Conservation (phyloP, 2,113 vertebrate species). For the Dipodomys merriami region DNA sequence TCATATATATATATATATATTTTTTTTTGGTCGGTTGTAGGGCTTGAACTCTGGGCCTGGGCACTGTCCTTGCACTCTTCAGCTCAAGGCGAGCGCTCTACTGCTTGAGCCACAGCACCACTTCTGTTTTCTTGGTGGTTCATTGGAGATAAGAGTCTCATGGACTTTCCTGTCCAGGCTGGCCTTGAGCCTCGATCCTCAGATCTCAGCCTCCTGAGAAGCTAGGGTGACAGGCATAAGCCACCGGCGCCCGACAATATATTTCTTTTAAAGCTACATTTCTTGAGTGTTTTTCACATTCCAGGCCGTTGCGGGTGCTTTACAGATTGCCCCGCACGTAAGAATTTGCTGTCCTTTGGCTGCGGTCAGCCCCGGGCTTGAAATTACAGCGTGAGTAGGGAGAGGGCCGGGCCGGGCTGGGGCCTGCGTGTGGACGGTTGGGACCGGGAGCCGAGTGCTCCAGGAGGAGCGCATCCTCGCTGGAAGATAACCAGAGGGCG, state of each 20-base stretch:
- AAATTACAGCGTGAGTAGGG: not conserved
- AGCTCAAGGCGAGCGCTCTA: too few relatives aligned
- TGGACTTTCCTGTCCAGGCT: too few relatives aligned
- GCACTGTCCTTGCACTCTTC: too few relatives aligned
- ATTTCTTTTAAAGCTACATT: not conserved
- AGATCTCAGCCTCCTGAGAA: too few relatives aligned
- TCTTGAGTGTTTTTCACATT: not conserved
- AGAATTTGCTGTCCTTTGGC: not conserved
- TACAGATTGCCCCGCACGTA: not conserved
- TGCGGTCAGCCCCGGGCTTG: not conserved
- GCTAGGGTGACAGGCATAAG: too few relatives aligned
- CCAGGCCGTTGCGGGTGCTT: not conserved
- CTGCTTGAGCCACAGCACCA: too few relatives aligned
- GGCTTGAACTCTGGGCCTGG: too few relatives aligned
- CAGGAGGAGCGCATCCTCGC: not conserved
- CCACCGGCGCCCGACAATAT: too few relatives aligned
- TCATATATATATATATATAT: too few relatives aligned
- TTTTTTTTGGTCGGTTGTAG: not conserved
- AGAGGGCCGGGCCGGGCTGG: not conserved
- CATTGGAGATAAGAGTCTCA: too few relatives aligned
- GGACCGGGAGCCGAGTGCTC: fast-evolving
- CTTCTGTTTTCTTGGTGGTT: too few relatives aligned
- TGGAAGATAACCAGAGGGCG: not conserved
- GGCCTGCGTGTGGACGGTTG: not conserved
- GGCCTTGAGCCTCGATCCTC: too few relatives aligned